A percentile compares a stretch with the other conserved stretches of the same genome.
Evolutionary conservation across 2,888 invertebrate species (phyloP).

Genomic region (Drosophila stalkeri): DNA sequence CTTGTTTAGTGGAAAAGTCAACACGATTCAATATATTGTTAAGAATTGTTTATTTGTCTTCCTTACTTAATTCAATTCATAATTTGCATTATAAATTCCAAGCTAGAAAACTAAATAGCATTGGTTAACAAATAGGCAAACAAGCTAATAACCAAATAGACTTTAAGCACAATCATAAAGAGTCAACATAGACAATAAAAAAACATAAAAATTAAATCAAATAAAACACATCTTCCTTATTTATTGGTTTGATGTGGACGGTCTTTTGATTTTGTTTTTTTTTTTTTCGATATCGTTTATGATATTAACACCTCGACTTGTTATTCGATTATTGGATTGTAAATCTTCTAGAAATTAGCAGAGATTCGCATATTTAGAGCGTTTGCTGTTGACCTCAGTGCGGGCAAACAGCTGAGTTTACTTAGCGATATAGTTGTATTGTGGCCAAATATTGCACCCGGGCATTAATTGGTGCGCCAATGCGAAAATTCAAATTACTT

Average conservation of each 20-base stretch:
- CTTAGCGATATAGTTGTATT: conserved; percentile 12
- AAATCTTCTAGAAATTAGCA: conserved; percentile 4
- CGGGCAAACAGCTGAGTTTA: conserved; percentile 2
- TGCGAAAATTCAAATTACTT: conserved; percentile 43
- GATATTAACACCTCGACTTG: conserved; percentile 17
- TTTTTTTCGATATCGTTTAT: conserved; percentile 1
- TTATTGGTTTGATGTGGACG: neutral
- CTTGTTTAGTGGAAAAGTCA: conserved; percentile 8
- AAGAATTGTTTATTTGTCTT: conserved; percentile 5
- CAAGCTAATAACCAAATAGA: neutral
- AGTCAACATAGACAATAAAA: conserved; percentile 4
- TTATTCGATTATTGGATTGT: conserved; percentile 8
- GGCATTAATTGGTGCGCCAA: conserved; percentile 43
- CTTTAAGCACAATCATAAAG: conserved; percentile 4
- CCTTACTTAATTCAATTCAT: neutral
- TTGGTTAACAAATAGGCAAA: conserved; percentile 3
- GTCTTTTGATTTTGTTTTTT: neutral
- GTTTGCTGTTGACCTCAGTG: neutral
- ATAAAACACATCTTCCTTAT: conserved; percentile 7
- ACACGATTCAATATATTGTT: neutral
- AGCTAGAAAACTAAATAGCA: neutral
- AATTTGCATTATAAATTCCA: conserved; percentile 8
- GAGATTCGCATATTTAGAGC: conserved; percentile 4
- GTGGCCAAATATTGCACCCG: conserved; percentile 13
- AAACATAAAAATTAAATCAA: neutral